A percentile compares a stretch with the other conserved stretches of the same genome.
Conservation (phyloP, 2,113 vertebrate genomes). For the Protomyctophum bolini region DNA sequence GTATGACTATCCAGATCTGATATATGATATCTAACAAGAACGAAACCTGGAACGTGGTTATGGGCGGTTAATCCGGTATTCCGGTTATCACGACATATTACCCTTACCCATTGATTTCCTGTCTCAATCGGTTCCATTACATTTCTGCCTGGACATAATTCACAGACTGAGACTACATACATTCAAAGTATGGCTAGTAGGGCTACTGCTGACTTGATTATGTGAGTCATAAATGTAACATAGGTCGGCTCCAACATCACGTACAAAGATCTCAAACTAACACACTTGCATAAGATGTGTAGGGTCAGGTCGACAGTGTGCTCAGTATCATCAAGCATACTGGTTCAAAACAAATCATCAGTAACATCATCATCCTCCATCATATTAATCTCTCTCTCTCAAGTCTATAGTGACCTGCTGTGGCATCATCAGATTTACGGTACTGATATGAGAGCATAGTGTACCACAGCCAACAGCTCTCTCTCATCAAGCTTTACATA, state of each 20-base stretch:
- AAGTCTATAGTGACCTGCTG: not conserved
- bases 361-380: not conserved
- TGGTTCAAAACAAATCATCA: not conserved
- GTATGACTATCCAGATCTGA: no score
- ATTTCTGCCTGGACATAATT: not conserved
- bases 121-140: not conserved
- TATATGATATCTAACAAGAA: no score
- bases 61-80: no score
- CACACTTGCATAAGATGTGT: conserved; percentile 17
- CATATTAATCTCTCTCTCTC: conserved; percentile 11
- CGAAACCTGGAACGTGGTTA: no score
- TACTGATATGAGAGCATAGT: not conserved
- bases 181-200: not conserved
- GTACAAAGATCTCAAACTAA: conserved; percentile 13
- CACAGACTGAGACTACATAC: not conserved
- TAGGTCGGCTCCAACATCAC: conserved; percentile 26
- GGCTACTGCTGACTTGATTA: not conserved
- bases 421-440: conserved; percentile 6
- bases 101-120: not conserved
- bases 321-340: not conserved
- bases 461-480: not conserved
- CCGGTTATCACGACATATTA: not conserved
- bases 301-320: not conserved
- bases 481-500: conserved; percentile 5
- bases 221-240: conserved; percentile 13